Conservation (phyloP, 2,113 vertebrate species). For the Barnardius zonarius region DNA sequence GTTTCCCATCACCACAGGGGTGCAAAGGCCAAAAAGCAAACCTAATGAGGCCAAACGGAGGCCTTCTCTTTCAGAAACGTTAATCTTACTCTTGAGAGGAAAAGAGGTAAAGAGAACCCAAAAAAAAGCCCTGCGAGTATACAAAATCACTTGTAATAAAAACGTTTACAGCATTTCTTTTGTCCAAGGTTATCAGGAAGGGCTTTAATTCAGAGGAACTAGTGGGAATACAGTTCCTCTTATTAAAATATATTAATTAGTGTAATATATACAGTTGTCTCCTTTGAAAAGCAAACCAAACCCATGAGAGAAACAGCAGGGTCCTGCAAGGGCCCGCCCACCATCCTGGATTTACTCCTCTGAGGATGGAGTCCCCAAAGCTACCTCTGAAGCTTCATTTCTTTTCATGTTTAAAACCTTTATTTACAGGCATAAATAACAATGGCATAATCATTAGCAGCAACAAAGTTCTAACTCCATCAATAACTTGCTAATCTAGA, state of each 20-base stretch:
- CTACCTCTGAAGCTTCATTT: conserved; percentile 31
- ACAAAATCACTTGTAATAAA: conserved; percentile 7
- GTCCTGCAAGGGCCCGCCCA: conserved; percentile 55
- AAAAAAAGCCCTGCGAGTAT: background rate
- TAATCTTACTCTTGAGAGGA: conserved; percentile 34
- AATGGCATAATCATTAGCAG: conserved; percentile 14
- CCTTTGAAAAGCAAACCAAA: conserved; percentile 48
- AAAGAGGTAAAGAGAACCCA: background rate
- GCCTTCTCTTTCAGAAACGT: background rate
- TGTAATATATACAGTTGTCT: conserved; percentile 48
- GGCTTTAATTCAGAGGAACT: conserved; percentile 33
- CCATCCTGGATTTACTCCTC: conserved; percentile 62
- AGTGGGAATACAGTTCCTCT: conserved; percentile 43
- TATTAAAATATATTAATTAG: conserved; percentile 72
- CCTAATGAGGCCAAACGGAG: conserved; percentile 44
- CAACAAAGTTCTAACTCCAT: background rate
- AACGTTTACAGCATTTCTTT: conserved; percentile 16
- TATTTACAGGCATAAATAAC: conserved; percentile 27
- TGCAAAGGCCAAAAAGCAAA: conserved; percentile 66
- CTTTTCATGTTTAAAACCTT: conserved; percentile 57
- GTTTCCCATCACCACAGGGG: conserved; percentile 40
- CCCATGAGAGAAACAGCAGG: conserved; percentile 59
- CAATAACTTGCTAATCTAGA: background rate
- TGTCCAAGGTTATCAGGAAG: background rate
- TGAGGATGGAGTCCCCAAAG: conserved; percentile 51